phyloP scores from a whole-genome alignment of 2,797 vertebrate genomes.

The Rhinatrema bivittatum region DNA sequence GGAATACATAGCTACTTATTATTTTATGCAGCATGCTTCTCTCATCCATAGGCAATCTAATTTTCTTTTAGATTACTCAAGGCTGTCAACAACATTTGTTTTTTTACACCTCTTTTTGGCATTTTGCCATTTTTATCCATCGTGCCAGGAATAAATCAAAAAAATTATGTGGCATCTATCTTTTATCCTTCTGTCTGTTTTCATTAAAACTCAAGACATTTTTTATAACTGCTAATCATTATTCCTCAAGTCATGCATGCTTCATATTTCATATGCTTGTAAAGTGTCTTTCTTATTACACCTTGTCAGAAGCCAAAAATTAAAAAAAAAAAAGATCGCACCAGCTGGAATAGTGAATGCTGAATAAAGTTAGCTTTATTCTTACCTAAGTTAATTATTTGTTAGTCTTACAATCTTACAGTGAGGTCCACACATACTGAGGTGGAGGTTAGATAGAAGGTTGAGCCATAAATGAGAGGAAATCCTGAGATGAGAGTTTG shows the following conservation, averaged over 20 bases:
- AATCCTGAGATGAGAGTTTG: too few relatives aligned
- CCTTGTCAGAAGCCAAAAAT: not conserved
- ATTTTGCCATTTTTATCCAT: slow-evolving; percentile 5
- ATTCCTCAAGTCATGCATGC: not conserved
- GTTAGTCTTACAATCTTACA: too few relatives aligned
- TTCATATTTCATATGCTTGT: slow-evolving; percentile 2
- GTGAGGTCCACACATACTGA: too few relatives aligned
- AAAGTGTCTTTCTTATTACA: not conserved
- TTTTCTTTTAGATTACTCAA: not conserved
- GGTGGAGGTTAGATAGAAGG: too few relatives aligned
- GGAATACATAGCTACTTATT: not conserved
- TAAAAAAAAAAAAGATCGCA: too few relatives aligned
- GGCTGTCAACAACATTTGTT: not conserved
- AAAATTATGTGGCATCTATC: not conserved
- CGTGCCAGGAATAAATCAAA: not conserved
- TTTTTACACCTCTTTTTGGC: not conserved
- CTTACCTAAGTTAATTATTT: too few relatives aligned
- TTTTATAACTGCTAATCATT: slow-evolving; percentile 14
- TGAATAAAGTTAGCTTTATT: too few relatives aligned
- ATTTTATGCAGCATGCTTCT: not conserved
- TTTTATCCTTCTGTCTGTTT: slow-evolving; percentile 13
- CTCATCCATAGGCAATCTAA: slow-evolving; percentile 5
- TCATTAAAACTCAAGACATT: slow-evolving; percentile 11
- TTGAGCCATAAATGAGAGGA: too few relatives aligned
- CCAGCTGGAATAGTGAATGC: too few relatives aligned